phyloP scores from a whole-genome alignment of 2,888 invertebrate genomes.

The Dolichomitus sp. region DNA sequence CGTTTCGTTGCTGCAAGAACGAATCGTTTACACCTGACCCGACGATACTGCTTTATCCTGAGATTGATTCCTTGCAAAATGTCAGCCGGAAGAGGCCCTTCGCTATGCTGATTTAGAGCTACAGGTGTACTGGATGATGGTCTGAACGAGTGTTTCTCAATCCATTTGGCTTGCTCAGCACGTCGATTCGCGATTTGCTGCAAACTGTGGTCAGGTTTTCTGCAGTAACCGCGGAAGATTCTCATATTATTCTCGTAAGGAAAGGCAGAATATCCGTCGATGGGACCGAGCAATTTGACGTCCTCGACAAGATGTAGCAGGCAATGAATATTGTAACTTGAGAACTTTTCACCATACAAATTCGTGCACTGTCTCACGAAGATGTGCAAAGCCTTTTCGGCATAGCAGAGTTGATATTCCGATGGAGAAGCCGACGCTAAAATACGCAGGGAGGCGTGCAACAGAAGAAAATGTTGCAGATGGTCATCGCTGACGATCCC shows the following conservation, averaged over 20 bases:
- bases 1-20: neutral
- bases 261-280: slow-evolving; percentile 50
- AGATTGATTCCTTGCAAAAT: neutral
- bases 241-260: slow-evolving; percentile 49
- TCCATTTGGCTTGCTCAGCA: slow-evolving; percentile 1
- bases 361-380: slow-evolving; percentile 47
- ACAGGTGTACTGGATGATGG: neutral
- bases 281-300: slow-evolving; percentile 35
- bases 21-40: slow-evolving; percentile 3
- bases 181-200: slow-evolving; percentile 40
- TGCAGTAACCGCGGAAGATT: slow-evolving; percentile 20
- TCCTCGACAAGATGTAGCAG: slow-evolving; percentile 47
- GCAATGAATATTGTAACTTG: slow-evolving; percentile 42
- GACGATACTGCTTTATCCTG: slow-evolving; percentile 26
- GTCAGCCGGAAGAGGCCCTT: slow-evolving; percentile 13
- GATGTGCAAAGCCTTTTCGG: slow-evolving; percentile 33
- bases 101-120: neutral
- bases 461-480: slow-evolving; percentile 70
- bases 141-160: neutral
- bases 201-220: slow-evolving; percentile 20
- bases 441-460: slow-evolving; percentile 70
- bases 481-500: slow-evolving; percentile 58
- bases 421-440: slow-evolving; percentile 53
- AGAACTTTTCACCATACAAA: slow-evolving; percentile 44
- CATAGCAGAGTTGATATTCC: slow-evolving; percentile 45